phyloP scores from a whole-genome alignment of 2,797 vertebrate genomes.

The Oceanodroma leucorhoa region DNA sequence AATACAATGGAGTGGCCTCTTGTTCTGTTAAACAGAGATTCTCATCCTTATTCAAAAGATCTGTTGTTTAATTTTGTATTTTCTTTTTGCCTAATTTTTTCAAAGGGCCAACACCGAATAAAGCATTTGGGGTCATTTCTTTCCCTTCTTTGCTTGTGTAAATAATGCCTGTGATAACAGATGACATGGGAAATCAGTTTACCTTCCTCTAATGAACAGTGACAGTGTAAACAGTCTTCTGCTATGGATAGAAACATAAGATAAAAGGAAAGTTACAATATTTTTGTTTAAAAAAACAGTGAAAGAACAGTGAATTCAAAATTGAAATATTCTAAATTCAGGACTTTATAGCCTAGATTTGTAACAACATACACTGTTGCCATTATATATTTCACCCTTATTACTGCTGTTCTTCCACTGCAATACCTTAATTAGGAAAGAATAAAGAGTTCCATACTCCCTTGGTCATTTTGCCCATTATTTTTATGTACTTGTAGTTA shows the following conservation, averaged over 20 bases:
- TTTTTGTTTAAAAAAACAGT: background rate
- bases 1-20: background rate
- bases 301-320: background rate
- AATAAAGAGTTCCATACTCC: background rate
- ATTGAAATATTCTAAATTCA: background rate
- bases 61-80: background rate
- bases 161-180: constrained; percentile 53
- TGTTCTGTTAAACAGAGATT: background rate
- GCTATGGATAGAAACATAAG: background rate
- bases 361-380: background rate
- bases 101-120: background rate
- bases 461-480: constrained; percentile 7
- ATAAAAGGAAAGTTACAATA: background rate
- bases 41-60: constrained; percentile 14
- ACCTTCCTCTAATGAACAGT: constrained; percentile 8
- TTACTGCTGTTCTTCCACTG: background rate
- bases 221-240: background rate
- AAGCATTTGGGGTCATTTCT: background rate
- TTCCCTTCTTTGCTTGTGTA: background rate
- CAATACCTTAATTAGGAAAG: background rate
- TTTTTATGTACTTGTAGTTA: constrained; percentile 45
- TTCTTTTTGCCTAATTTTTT: constrained; percentile 51
- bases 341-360: background rate
- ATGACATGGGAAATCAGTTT: constrained; percentile 52
- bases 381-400: background rate